Percentiles rank a stretch among this genome's conserved stretches.
Conservation (phyloP, 2,797 vertebrate species). For the Sebastes elongatus region DNA sequence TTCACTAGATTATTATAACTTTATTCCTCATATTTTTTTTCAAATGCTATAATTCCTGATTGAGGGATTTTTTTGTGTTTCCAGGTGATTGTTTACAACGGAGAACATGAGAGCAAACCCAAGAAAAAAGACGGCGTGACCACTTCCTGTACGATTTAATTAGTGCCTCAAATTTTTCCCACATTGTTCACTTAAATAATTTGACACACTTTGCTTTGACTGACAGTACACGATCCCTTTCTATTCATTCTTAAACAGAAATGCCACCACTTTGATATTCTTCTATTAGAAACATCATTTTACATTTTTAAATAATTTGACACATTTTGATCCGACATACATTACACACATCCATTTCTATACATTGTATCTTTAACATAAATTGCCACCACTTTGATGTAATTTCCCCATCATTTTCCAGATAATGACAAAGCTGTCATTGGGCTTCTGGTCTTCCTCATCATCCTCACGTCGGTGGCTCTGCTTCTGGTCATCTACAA, state of each 20-base stretch:
- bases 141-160: constrained; percentile 47
- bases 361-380: not conserved
- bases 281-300: too few relatives aligned
- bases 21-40: not conserved
- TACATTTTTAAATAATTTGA: not conserved
- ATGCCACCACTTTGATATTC: not conserved
- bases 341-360: not conserved
- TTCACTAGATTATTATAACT: not conserved
- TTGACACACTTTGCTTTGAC: not conserved
- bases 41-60: not conserved
- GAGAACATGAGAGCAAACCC: accelerated
- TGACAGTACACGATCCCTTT: not conserved
- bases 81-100: constrained; percentile 38
- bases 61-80: constrained; percentile 3
- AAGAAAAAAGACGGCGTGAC: accelerated
- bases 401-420: constrained; percentile 54
- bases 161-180: not conserved
- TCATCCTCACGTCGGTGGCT: constrained; percentile 86
- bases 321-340: not conserved
- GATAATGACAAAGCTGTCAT: constrained; percentile 90
- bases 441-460: constrained; percentile 88
- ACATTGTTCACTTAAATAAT: not conserved
- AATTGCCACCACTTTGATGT: not conserved
- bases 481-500: constrained; percentile 90
- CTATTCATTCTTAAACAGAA: not conserved